Evolutionary conservation across 1,140 invertebrate genomes (phyloP).

Genomic region (Penaeus indicus): DNA sequence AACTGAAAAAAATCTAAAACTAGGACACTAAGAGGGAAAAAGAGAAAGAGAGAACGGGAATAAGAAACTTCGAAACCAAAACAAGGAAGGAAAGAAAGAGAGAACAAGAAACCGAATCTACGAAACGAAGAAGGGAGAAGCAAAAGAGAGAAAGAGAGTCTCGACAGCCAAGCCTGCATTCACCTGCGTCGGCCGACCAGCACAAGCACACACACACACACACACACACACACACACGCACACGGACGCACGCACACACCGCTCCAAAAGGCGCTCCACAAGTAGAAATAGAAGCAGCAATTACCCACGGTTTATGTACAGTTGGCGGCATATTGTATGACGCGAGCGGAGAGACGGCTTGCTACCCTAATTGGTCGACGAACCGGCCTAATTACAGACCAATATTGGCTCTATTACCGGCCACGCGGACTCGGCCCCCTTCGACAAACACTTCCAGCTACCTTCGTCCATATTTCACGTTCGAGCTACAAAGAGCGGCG

Average conservation of each 20-base stretch:
- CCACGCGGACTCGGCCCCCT: constrained; percentile 17
- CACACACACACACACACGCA: too few species aligned
- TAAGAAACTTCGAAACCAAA: too few species aligned
- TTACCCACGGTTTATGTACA: constrained; percentile 57
- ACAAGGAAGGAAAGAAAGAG: too few species aligned
- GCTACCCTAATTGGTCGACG: constrained; percentile 61
- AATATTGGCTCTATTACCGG: constrained; percentile 66
- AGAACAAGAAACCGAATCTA: too few species aligned
- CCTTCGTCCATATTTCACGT: constrained; percentile 42
- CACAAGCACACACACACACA: too few species aligned
- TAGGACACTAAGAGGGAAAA: too few species aligned
- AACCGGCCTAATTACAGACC: constrained; percentile 63
- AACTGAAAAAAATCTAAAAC: not conserved
- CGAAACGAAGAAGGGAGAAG: too few species aligned
- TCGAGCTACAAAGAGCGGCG: constrained; percentile 1
- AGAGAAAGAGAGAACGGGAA: too few species aligned
- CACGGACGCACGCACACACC: too few species aligned
- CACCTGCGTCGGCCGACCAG: too few species aligned
- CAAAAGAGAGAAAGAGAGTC: too few species aligned
- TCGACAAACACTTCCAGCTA: constrained; percentile 39
- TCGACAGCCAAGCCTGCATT: too few species aligned
- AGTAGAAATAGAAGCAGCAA: constrained; percentile 52
- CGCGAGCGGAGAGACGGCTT: constrained; percentile 36
- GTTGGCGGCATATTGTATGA: constrained; percentile 56
- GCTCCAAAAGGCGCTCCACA: not conserved